Conservation (phyloP, 2,113 vertebrate genomes). For the Elaphurus davidianus region DNA sequence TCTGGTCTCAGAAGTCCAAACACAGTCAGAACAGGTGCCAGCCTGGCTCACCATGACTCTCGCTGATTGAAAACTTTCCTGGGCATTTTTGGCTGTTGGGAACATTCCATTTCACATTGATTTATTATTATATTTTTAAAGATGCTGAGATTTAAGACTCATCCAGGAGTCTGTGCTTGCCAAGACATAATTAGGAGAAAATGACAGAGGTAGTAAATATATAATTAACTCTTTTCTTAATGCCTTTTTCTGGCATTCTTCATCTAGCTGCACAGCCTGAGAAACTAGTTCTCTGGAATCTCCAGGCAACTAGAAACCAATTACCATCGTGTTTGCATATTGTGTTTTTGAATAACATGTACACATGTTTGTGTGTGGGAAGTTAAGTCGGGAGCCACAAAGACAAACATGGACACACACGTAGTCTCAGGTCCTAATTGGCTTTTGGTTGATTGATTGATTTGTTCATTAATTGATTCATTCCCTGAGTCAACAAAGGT, state of each 20-base stretch:
- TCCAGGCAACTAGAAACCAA: constrained; percentile 55
- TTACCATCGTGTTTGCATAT: constrained; percentile 27
- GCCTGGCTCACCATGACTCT: background rate
- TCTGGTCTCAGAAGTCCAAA: background rate
- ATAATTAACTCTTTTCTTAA: constrained; percentile 70
- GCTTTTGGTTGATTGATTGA: background rate
- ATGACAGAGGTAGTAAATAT: constrained; percentile 73
- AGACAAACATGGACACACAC: background rate
- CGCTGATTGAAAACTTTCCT: background rate
- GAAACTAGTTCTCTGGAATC: constrained; percentile 49
- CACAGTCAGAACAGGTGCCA: background rate
- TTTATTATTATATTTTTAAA: constrained; percentile 68
- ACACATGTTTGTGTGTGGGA: constrained; percentile 8
- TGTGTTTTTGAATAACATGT: background rate
- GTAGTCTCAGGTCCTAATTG: background rate
- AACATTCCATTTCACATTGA: constrained; percentile 53
- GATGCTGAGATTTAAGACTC: constrained; percentile 67
- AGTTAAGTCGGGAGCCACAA: background rate
- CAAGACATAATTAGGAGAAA: constrained; percentile 76
- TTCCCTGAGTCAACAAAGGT: background rate
- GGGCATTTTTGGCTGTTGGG: constrained; percentile 23
- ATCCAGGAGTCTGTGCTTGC: constrained; percentile 58
- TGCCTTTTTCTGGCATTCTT: constrained; percentile 60
- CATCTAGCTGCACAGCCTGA: background rate
- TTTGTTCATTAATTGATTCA: background rate